phyloP scores from a whole-genome alignment of 2,797 vertebrate species.

The Astyanax mexicanus region DNA sequence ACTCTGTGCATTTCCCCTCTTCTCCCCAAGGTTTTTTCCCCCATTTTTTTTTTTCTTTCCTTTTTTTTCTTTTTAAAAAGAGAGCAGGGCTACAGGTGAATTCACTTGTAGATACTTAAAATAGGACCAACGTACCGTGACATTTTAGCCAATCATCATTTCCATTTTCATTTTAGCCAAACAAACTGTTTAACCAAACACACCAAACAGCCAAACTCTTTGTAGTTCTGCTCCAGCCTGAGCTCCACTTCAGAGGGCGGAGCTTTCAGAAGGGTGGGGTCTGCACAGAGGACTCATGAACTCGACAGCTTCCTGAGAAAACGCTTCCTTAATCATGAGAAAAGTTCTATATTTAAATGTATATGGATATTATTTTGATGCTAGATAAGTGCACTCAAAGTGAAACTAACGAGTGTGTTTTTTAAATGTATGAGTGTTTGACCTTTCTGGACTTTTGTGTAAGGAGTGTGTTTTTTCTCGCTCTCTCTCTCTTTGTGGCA shows the following conservation, averaged over 20 bases:
- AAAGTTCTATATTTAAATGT: constrained; percentile 74
- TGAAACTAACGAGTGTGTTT: constrained; percentile 71
- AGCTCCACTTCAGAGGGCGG: constrained; percentile 47
- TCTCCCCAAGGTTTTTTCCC: constrained; percentile 42
- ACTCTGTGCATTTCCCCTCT: constrained; percentile 48
- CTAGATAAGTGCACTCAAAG: constrained; percentile 56
- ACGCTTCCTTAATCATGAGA: constrained; percentile 71
- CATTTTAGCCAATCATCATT: constrained; percentile 45
- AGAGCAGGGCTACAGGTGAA: constrained; percentile 22
- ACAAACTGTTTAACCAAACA: constrained; percentile 31
- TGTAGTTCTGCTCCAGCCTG: constrained; percentile 30
- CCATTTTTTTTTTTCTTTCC: constrained; percentile 26
- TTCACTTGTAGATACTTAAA: constrained; percentile 31
- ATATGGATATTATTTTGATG: constrained; percentile 76
- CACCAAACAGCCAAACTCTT: constrained; percentile 13
- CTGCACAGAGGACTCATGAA: constrained; percentile 50
- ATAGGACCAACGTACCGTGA: constrained; percentile 53
- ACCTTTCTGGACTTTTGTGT: constrained; percentile 75
- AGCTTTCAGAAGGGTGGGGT: constrained; percentile 45
- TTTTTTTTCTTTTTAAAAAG: constrained; percentile 19
- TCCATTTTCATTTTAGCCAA: constrained; percentile 34
- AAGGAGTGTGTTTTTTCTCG: constrained; percentile 71
- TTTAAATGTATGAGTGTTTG: constrained; percentile 73
- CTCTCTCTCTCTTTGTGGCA: constrained; percentile 58
- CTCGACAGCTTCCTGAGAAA: constrained; percentile 62